Evolutionary conservation across 2,797 vertebrate species (phyloP).

Genomic region (Coranthus polyacanthus): DNA sequence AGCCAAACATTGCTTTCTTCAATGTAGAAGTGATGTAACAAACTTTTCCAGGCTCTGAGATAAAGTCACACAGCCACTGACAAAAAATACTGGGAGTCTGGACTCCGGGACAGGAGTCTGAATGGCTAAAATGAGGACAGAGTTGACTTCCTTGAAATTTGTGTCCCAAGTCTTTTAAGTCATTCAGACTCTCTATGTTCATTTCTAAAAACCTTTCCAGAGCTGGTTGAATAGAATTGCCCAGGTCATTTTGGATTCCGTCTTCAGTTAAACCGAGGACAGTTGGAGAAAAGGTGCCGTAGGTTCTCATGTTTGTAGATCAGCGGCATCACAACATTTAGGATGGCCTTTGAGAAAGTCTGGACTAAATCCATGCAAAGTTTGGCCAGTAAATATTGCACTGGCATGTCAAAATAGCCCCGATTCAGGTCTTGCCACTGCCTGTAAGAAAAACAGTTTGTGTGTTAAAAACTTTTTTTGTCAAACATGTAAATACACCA

Average conservation of each 20-base stretch:
- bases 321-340: constrained; percentile 4
- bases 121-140: background rate
- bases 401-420: background rate
- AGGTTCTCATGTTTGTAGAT: background rate
- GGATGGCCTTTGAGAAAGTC: constrained; percentile 1
- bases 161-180: background rate
- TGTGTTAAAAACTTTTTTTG: too few species aligned
- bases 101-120: background rate
- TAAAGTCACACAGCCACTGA: background rate
- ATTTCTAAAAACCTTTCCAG: background rate
- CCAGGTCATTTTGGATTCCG: background rate
- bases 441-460: too few species aligned
- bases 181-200: background rate
- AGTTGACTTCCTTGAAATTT: constrained; percentile 9
- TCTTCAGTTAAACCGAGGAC: constrained; percentile 3
- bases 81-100: constrained; percentile 10
- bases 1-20: too few species aligned
- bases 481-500: too few species aligned
- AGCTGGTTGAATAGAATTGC: constrained; percentile 2
- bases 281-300: background rate
- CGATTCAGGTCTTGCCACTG: background rate
- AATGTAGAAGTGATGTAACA: background rate
- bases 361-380: constrained; percentile 21
- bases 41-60: background rate
- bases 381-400: background rate